Percentiles rank a stretch among this genome's conserved stretches.
Evolutionary conservation across 2,113 vertebrate genomes (phyloP).

Genomic region (Daubentonia madagascariensis): DNA sequence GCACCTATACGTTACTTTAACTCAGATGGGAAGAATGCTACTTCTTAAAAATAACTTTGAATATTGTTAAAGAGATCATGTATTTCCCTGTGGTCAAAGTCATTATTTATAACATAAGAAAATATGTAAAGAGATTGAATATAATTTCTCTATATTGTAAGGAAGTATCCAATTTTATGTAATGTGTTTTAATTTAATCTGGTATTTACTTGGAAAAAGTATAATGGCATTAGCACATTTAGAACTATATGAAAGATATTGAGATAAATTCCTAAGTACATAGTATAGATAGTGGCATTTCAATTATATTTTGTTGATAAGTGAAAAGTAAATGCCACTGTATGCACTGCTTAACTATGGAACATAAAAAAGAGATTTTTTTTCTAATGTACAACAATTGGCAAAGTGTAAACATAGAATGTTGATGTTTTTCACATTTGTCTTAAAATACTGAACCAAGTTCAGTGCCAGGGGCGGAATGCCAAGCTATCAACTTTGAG

Average conservation of each 20-base stretch:
- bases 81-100: constrained; percentile 8
- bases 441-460: constrained; percentile 58
- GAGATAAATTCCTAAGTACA: constrained; percentile 6
- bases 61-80: not conserved
- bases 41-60: not conserved
- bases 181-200: not conserved
- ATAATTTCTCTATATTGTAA: not conserved
- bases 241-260: constrained; percentile 25
- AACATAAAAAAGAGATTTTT: constrained; percentile 28
- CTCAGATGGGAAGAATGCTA: not conserved
- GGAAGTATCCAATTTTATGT: not conserved
- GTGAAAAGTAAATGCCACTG: constrained; percentile 1
- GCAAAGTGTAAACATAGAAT: constrained; percentile 55
- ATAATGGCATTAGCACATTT: constrained; percentile 32
- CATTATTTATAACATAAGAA: constrained; percentile 8
- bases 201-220: not conserved
- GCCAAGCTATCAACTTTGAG: constrained; percentile 23
- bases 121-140: not conserved
- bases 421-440: constrained; percentile 58
- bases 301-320: constrained; percentile 3
- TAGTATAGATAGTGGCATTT: constrained; percentile 7
- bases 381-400: constrained; percentile 33
- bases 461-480: constrained; percentile 32
- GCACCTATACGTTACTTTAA: not conserved
- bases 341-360: constrained; percentile 18